phyloP scores from a whole-genome alignment of 2,888 invertebrate species.

The Dione juno region DNA sequence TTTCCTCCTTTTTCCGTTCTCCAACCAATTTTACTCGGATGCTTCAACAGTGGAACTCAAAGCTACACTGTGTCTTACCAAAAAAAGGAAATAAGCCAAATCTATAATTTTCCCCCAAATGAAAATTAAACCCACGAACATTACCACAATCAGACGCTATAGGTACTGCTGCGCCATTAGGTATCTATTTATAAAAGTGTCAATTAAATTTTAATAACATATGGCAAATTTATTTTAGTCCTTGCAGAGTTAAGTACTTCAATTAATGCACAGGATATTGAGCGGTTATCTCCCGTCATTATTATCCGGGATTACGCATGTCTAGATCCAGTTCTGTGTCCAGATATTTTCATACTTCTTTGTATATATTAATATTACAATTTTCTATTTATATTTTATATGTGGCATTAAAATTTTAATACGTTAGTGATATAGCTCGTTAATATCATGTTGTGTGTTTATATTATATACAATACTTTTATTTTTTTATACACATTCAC shows the following conservation, averaged over 20 bases:
- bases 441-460: too few relatives aligned
- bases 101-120: too few relatives aligned
- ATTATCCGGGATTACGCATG: conserved; percentile 60
- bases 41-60: too few relatives aligned
- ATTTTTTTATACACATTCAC: too few relatives aligned
- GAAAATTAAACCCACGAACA: too few relatives aligned
- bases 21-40: too few relatives aligned
- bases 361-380: conserved; percentile 21
- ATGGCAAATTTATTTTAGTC: conserved; percentile 39
- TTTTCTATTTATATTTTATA: conserved; percentile 25
- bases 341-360: conserved; percentile 45
- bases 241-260: conserved; percentile 48
- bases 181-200: conserved; percentile 6
- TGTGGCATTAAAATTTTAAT: conserved; percentile 9
- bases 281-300: conserved; percentile 57
- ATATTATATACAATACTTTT: too few relatives aligned
- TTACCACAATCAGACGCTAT: too few relatives aligned
- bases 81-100: too few relatives aligned
- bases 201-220: conserved; percentile 29
- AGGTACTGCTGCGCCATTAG: too few relatives aligned
- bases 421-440: not conserved
- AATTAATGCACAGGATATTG: conserved; percentile 57
- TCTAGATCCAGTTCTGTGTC: conserved; percentile 45
- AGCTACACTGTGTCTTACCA: too few relatives aligned
- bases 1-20: too few relatives aligned